Percentiles rank a stretch among this genome's conserved stretches.
These are phyloP conservation scores for Eolophus roseicapilla DNA, from an alignment of 2,113 vertebrate species.

Conservation along the genomic window DNA sequence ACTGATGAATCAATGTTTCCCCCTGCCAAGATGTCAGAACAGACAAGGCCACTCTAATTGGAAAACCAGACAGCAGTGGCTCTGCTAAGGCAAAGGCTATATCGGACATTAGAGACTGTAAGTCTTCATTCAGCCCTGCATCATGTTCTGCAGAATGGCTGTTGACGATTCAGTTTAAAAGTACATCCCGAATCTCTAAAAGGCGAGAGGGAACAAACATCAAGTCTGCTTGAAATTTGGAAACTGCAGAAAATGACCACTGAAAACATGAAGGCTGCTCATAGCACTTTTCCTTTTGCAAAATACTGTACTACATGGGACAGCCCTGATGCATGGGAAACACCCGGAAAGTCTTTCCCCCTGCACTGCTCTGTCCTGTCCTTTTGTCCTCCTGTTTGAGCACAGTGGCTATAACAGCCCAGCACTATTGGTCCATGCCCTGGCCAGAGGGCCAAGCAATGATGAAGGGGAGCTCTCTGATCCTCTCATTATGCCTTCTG, in stretches of 20 bases:
- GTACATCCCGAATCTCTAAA: background rate
- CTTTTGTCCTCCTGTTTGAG: background rate
- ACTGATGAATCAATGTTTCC: conserved; percentile 15
- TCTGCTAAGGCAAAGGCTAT: background rate
- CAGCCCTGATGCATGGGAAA: background rate
- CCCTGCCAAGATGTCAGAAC: background rate
- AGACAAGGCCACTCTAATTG: background rate
- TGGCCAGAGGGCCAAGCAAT: background rate
- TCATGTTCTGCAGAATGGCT: background rate
- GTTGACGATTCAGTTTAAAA: background rate
- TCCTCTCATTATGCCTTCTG: background rate
- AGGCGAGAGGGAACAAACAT: background rate
- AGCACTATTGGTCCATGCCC: background rate
- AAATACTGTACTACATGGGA: background rate
- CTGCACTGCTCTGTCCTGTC: background rate
- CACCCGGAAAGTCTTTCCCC: background rate
- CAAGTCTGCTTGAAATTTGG: background rate
- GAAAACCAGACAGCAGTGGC: background rate
- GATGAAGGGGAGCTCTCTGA: background rate
- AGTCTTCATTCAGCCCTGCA: background rate
- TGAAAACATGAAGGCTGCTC: background rate
- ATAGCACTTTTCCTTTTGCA: background rate
- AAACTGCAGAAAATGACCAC: background rate
- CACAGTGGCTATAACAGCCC: rapidly evolving
- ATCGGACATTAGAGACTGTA: background rate